Conservation (phyloP, 2,888 invertebrate genomes). For the Limnephilus lunatus region DNA sequence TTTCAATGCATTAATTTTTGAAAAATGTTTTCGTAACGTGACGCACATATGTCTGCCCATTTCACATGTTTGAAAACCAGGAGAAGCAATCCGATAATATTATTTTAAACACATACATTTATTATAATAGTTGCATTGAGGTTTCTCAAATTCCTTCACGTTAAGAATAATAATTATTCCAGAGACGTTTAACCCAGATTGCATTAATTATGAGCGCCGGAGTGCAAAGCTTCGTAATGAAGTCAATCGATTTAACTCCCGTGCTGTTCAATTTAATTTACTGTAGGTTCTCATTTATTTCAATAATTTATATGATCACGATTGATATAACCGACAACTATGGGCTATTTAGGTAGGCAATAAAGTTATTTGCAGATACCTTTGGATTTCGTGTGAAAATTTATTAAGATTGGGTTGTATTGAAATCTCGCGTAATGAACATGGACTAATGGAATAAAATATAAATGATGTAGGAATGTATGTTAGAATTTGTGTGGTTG, state of each 20-base stretch:
- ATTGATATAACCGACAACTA: neutral
- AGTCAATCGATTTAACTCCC: neutral
- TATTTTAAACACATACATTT: neutral
- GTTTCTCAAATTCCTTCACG: neutral
- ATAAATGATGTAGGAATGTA: neutral
- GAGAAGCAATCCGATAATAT: neutral
- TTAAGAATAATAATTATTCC: neutral
- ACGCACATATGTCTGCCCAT: neutral
- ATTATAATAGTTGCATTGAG: neutral
- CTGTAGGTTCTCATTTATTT: neutral
- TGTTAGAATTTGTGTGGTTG: neutral
- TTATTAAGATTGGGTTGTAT: neutral
- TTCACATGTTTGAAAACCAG: neutral
- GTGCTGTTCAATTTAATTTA: neutral
- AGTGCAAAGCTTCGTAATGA: neutral
- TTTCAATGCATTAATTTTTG: no score
- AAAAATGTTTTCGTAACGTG: no score
- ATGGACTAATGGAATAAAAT: neutral
- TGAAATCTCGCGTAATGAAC: neutral
- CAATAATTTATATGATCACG: neutral
- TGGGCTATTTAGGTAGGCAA: neutral
- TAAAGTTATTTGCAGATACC: neutral
- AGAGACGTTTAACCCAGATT: neutral
- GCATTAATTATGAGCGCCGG: neutral
- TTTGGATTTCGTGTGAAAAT: neutral